Base-by-base conservation (phyloP, 37 sponge, comb jelly and placozoan genomes). In the Ianthella basta region DNA sequence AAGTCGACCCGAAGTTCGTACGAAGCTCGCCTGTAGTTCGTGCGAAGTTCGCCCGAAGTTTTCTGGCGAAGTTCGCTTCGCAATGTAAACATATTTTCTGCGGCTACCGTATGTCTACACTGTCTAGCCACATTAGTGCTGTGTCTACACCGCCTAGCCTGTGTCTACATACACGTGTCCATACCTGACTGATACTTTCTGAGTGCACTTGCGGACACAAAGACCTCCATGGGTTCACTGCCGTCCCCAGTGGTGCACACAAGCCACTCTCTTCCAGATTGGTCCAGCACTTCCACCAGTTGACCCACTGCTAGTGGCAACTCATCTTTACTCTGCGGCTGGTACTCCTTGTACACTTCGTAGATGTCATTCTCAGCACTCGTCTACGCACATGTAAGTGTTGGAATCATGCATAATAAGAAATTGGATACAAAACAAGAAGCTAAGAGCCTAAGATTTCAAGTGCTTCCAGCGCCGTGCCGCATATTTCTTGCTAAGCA, bases 281-380 rank as follows among this genome's bases (percentile, higher is more conserved):
- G 19, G 74, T 95, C 89, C 54, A 95, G 83, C 74, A 95, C 92
- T 80, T 91, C 92, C 41, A 95, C 95, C 74, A 84, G 55, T 83
- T 91, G 90, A 15, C 92, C 92, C 73, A 60, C 40, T 56, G 63
- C 16, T 86, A 95, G 84, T 13, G 68, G 25, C 25, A 91, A 82
- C 36, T 80, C 90, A 0, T 93, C 90, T 27, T 63, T 66, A 19
- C 61, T 78, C 0, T 55, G 44, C 27, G 25, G 41, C 4, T 33
- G 32, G 65, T 82, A 82, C 24, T 21, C 19, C 23, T 63, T 44
- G 23, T 32, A 63, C 54, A 60, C 65, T 37, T 63, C 50, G 40
- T 82, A 82, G 0, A 82, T 55, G 18, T 63, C 41, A 35, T 5
- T 55, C 59, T 65, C 44, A 59, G 61, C 24, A 56, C 1, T 1